Percentiles rank a stretch among this genome's conserved stretches.
Conservation (phyloP, 2,797 vertebrate genomes). For the Dendrocincla fuliginosa region DNA sequence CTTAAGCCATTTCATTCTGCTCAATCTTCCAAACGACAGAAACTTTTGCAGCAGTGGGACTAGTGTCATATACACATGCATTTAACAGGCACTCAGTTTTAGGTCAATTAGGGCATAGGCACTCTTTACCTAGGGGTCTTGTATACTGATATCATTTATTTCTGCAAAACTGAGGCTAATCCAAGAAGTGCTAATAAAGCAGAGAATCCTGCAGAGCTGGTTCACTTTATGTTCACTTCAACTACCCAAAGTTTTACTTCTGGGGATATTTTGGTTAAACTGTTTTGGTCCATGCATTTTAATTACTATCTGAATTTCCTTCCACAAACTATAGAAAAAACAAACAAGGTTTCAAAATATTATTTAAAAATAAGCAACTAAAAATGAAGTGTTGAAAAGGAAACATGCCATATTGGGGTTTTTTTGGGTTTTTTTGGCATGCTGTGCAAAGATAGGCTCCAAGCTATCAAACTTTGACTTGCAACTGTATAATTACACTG, state of each 20-base stretch:
- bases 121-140: background rate
- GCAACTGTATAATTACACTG: background rate
- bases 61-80: accelerated
- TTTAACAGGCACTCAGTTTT: background rate
- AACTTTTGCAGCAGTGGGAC: background rate
- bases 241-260: background rate
- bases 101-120: background rate
- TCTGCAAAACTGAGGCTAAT: background rate
- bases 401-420: background rate
- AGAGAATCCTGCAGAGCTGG: background rate
- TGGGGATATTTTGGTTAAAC: background rate
- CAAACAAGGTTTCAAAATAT: background rate
- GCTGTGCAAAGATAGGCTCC: slow-evolving; percentile 15
- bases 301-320: background rate
- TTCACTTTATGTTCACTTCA: background rate
- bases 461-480: slow-evolving; percentile 25
- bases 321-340: background rate
- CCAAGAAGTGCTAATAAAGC: background rate
- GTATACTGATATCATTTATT: background rate
- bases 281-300: background rate
- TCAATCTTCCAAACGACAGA: background rate
- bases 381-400: background rate
- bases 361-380: background rate
- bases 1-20: background rate
- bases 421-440: background rate